Base-by-base conservation (phyloP, 2,797 vertebrate species). In the Scolopax rusticola region DNA sequence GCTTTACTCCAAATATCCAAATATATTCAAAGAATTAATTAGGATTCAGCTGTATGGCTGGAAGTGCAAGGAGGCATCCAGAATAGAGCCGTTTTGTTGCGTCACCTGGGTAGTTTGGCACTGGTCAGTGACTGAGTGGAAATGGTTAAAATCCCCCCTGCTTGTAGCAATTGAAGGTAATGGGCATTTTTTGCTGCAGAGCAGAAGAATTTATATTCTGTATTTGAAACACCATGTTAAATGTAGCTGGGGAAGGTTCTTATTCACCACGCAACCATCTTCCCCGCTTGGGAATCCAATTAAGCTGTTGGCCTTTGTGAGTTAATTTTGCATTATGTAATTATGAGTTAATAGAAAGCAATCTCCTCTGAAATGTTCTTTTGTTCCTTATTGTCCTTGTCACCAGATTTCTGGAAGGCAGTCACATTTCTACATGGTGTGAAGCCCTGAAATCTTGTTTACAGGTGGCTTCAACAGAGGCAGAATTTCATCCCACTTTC, bases 281-380 rank as follows among this genome's bases (percentile, higher is more conserved):
- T 89, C 32, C 24, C 15, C 2, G 0, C 61, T 69, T 93, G 85
- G 83, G 84, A 91, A 91, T 75, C 91, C 87, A 91, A 50, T 95
- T 95, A 96, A 65, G 90, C 76, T 73, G 24, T 82, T 96, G 91
- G 90, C 36, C 69, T 91, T 84, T 89, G 70, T 3, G 43, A 90
- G 90, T 93, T 96, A 94, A 93, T 93, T 94, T 86, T 96, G 80
- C 61, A 43, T 95, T 95, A 88, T 65, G 73, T 69, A 96, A 94
- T 97, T 91, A 87, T 36, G 73, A 91, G 85, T 95, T 95, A 95
- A 96, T 95, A 94, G 95, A 96, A 95, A 91, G 93, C 80, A 86
- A 87, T 95, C 88, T 96, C 86, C 77, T 82, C 83, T 76, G 61
- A 95, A 95, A 96, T 32, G 36, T 68, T 91, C 82, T 76, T 80